Conservation (phyloP, 2,113 vertebrate genomes). For the human (Homo sapiens) region GRCh38 chrX:46045501-46046000, state of each 20-base stretch:
- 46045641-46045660: neutral
- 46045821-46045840: neutral
- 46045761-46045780: neutral
- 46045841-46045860: neutral
- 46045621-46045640: neutral
- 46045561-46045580: neutral
- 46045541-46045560: neutral
- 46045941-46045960: neutral
- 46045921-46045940: neutral
- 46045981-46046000: neutral
- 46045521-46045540: neutral
- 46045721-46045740: neutral
- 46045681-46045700: neutral
- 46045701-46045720: neutral
- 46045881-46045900: neutral
- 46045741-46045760: neutral
- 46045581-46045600: neutral
- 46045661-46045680: neutral
- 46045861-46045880: neutral
- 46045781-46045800: neutral
- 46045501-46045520: neutral
- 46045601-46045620: neutral
- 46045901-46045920: neutral
- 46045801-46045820: neutral
- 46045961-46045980: neutral